These are phyloP conservation scores for Pelusios castaneus DNA, from an alignment of 2,113 vertebrate species.

Conservation along the genomic window DNA sequence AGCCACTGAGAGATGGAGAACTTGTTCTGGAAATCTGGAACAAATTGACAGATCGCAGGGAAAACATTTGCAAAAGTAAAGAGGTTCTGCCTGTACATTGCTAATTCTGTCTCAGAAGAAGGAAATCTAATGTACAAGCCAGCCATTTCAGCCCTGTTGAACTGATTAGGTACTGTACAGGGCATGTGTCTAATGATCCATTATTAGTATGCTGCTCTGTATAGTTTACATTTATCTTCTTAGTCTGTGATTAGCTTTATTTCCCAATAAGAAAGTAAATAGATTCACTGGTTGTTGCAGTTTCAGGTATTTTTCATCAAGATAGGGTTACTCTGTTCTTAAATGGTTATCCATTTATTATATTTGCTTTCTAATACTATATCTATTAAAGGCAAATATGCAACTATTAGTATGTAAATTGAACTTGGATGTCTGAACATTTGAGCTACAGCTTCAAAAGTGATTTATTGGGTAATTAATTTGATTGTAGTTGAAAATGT, in stretches of 20 bases:
- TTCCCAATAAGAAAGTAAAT: constrained; percentile 60
- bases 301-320: constrained; percentile 69
- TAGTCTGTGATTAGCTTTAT: constrained; percentile 51
- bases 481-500: constrained; percentile 59
- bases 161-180: not conserved
- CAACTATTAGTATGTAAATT: constrained; percentile 73
- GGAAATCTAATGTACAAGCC: not conserved
- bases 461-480: constrained; percentile 68
- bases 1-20: not conserved
- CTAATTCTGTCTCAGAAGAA: not conserved
- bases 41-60: not conserved
- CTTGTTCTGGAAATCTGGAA: constrained; percentile 5
- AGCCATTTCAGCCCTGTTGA: not conserved
- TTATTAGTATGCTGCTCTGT: not conserved
- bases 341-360: constrained; percentile 72
- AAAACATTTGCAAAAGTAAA: not conserved
- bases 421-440: constrained; percentile 65
- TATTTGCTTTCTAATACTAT: constrained; percentile 63
- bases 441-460: constrained; percentile 49
- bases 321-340: constrained; percentile 52
- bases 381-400: constrained; percentile 68
- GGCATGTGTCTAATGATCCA: not conserved
- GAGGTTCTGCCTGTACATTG: not conserved
- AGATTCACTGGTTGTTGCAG: constrained; percentile 42
- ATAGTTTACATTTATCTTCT: constrained; percentile 46